Evolutionary conservation across 2,113 vertebrate genomes (phyloP).

Genomic region (Syngnathus floridae): DNA sequence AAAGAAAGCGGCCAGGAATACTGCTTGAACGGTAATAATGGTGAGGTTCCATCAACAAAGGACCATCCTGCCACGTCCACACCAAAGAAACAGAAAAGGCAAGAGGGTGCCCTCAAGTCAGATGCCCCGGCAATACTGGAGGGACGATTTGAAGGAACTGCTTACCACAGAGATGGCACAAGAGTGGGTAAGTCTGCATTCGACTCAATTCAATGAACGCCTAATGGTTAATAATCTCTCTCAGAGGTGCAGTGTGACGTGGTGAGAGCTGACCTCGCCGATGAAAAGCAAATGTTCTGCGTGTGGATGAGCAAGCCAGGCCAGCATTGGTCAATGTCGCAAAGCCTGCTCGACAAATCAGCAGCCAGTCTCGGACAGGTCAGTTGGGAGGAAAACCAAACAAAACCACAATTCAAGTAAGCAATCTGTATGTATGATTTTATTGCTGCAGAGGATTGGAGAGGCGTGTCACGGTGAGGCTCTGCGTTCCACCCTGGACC

Average conservation of each 20-base stretch:
- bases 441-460: conserved; percentile 57
- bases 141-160: conserved; percentile 74
- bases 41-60: conserved; percentile 16
- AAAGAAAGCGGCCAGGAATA: conserved; percentile 34
- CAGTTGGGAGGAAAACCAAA: conserved; percentile 10
- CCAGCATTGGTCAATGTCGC: conserved; percentile 61
- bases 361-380: conserved; percentile 69
- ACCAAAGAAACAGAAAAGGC: conserved; percentile 65
- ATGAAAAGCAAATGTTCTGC: conserved; percentile 72
- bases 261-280: conserved; percentile 61
- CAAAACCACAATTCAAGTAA: not conserved
- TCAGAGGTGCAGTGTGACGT: conserved; percentile 81
- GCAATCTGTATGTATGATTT: not conserved
- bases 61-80: conserved; percentile 77
- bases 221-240: not conserved
- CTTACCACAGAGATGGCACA: conserved; percentile 82
- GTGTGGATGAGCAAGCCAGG: conserved; percentile 79
- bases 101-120: not conserved
- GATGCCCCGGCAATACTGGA: conserved; percentile 56
- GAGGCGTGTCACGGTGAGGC: conserved; percentile 62
- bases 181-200: conserved; percentile 72
- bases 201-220: not conserved
- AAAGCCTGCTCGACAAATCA: conserved; percentile 51
- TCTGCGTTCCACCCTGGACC: conserved; percentile 65
- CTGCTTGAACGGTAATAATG: conserved; percentile 3